Base-by-base conservation (phyloP, 2,888 invertebrate genomes). In the Leptogaster cylindrica region DNA sequence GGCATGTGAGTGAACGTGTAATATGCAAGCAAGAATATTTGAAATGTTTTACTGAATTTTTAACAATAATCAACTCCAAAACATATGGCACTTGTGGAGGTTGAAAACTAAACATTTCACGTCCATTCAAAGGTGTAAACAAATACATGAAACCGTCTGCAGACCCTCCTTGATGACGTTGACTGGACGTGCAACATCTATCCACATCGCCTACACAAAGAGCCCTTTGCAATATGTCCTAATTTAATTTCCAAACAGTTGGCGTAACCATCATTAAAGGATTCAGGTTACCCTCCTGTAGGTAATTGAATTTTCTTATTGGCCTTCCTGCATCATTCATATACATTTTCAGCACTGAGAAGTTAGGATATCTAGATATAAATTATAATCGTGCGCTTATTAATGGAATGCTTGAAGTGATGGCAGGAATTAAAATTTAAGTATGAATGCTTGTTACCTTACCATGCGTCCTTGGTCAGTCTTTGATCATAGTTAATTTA, bases 221-320 rank as follows among this genome's bases (percentile, higher is more conserved):
- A 31, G 20, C 28, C 14, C 27, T 16, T 44, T 61, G 14, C 18
- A 39, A 27, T 75, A 76, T 78, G 77, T 76, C 76, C 77, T 80
- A 80, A 80, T 80, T 80, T 77, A 79, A 80, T 80, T 80, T 79
- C 75, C 77, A 78, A 78, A 79, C 80, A 79, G 78, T 80, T 79
- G 79, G 78, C 77, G 78, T 79, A 80, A 78, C 78, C 79, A 77
- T 79, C 78, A 80, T 80, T 80, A 80, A 79, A 79, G 79, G 79
- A 79, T 80, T 78, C 78, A 28, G 39, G 14, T 31, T 46, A 27
- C 65, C 58, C 65, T 66, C 55, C 27, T 10, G 25, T 65, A n/a
- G 31, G 18, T 52, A 52, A 52, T 52, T 33, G 50, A 51, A 33
- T 67, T 65, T 44, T 10, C 8, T n/a, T 44, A 44, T 31, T 16